Conservation (phyloP, 2,797 vertebrate genomes). For the Miichthys miiuy region DNA sequence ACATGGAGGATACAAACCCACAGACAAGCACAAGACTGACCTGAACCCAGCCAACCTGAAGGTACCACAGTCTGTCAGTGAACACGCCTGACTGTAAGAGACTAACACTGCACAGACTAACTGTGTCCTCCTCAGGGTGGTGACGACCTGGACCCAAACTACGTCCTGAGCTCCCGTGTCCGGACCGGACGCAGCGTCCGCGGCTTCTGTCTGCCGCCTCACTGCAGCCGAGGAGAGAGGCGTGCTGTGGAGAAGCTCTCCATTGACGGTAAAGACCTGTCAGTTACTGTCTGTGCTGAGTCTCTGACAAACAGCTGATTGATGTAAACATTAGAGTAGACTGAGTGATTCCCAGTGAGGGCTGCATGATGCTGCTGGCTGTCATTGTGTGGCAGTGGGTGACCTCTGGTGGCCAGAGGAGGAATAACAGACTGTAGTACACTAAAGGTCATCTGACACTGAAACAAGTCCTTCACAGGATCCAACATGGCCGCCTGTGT, state of each 20-base stretch:
- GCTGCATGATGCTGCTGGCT: not conserved
- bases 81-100: not conserved
- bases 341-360: not conserved
- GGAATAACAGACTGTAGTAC: not conserved
- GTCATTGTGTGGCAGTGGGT: not conserved
- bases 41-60: slow-evolving; percentile 90
- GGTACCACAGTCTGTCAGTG: slow-evolving; percentile 80
- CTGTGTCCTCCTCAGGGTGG: slow-evolving; percentile 85
- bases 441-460: not conserved
- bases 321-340: not conserved
- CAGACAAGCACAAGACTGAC: slow-evolving; percentile 97
- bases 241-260: slow-evolving; percentile 93
- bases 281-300: not conserved
- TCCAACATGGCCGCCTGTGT: not conserved
- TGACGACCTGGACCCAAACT: slow-evolving; percentile 94
- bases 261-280: slow-evolving; percentile 87
- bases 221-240: slow-evolving; percentile 96
- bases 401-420: too few relatives aligned
- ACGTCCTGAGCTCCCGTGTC: slow-evolving; percentile 95
- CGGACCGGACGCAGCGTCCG: slow-evolving; percentile 95
- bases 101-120: slow-evolving; percentile 27
- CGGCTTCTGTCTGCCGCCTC: slow-evolving; percentile 95
- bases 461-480: not conserved
- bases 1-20: slow-evolving; percentile 96
- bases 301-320: not conserved